Base-by-base conservation (phyloP, 2,113 vertebrate genomes). In the Larimichthys crocea region DNA sequence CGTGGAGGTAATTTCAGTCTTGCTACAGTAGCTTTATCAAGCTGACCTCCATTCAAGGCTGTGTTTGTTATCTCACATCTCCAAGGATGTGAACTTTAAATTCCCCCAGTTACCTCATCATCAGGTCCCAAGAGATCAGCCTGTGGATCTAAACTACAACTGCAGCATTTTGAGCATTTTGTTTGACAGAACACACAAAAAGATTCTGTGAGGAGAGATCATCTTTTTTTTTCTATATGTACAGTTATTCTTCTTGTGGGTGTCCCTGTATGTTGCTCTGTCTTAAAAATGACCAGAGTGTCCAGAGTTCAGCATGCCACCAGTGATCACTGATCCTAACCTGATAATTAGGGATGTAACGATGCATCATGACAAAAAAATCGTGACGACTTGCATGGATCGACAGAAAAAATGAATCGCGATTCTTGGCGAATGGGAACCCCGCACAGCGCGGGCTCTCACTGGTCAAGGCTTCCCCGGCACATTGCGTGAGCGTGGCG, bases 11-110 rank as follows among this genome's bases (percentile, higher is more conserved):
- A n/a, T n/a, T n/a, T n/a, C n/a, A n/a, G n/a, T n/a, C n/a, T n/a
- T n/a, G n/a, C n/a, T n/a, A n/a, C n/a, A n/a, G n/a, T 24, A 24
- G 1, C 9, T 44, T 74, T 29, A 69, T 64, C 50, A 10, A 17
- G 6, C 44, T 57, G 20, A 53, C 66, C n/a, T 76, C 61, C 8
- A 35, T 14, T 11, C 40, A 24, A 57, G 19, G 57, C 24, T 22
- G 10, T 49, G 48, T 50, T 19, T 85, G 64, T 81, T 88, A 83
- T 86, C 29, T 22, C 49, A 26, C 5, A 0, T 75, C 31, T 73
- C 60, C 60, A 83, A 88, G 74, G 79, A 82, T 71, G 59, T 48
- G 76, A 31, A 53, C 67, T 78, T 81, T 44, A 57, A 57, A 64
- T 68, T 71, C 20, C 46, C 12, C 9, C 14, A 17, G 3, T 66